phyloP scores from a whole-genome alignment of 2,888 invertebrate species.

The Idaea aversata region DNA sequence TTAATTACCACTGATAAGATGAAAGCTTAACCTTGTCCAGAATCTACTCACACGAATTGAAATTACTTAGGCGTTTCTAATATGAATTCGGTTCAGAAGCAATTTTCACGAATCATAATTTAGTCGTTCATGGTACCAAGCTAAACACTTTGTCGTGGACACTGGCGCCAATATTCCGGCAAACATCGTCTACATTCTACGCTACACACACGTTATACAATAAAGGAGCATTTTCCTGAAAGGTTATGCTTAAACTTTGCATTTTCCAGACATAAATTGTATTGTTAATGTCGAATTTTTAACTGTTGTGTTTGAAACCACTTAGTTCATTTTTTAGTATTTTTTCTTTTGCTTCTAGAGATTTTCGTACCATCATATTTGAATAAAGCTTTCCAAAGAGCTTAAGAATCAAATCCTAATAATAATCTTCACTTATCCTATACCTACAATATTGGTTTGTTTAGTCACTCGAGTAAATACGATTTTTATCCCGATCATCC shows the following conservation, averaged over 20 bases:
- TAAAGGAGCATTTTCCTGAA: background rate
- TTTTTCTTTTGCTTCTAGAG: no score
- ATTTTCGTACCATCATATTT: no score
- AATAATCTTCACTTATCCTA: background rate
- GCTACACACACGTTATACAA: background rate
- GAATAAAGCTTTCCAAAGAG: background rate
- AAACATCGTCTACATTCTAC: background rate
- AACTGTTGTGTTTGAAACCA: background rate
- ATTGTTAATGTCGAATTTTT: background rate
- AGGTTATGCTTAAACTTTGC: background rate
- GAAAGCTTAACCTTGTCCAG: background rate
- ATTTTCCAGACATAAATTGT: background rate
- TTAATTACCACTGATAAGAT: background rate
- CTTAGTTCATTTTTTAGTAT: no score
- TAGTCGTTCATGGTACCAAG: background rate
- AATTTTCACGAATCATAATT: background rate
- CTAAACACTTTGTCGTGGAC: background rate
- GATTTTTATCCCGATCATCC: slow-evolving; percentile 11
- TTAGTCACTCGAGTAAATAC: slow-evolving; percentile 15
- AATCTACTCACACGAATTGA: background rate
- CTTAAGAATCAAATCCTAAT: background rate
- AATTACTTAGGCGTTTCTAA: background rate
- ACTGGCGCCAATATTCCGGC: background rate
- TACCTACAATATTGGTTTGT: background rate
- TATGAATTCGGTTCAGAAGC: background rate